Evolutionary conservation across 2,113 vertebrate genomes (phyloP), one percentile per base, ranked within the genome.

Genomic region (Silurus glanis): DNA sequence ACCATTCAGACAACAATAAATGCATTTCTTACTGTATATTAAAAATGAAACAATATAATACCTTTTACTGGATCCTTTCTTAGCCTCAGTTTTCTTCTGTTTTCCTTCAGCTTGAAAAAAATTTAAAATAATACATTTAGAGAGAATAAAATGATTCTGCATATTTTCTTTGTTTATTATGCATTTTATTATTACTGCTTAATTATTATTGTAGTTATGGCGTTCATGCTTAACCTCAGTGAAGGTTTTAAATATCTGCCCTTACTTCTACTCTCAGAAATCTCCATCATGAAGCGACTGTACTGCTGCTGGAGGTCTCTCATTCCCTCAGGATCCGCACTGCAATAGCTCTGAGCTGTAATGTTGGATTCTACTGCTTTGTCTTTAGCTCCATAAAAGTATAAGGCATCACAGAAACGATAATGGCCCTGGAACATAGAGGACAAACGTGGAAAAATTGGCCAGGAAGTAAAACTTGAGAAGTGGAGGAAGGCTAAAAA

Each of bases 331-430:
- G 83, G 28, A 89, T 91, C 90, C 0, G 89, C 21, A 53, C 16
- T 91, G 92, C 97, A 99, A 1, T 96, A 87, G 0, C 53, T 83
- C 87, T 93, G 96, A 69, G 96, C 98, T 51, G 80, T 92, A 1
- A 37, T 2, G 86, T 98, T 99, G 51, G 96, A 95, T 84, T 93
- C 88, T 10, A 98, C 66, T 9, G 98, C 98, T 90, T 91, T 92
- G 28, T 92, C 82, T 0, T 91, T 62, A 55, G 96, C 92, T 5
- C 96, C 97, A 88, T 98, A 72, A 71, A 82, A 89, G 37, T 94
- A 96, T 81, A 99, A 90, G 0, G 97, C 97, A 90, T 97, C 97
- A 90, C 97, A 98, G 91, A 94, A 98, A 53, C 96, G 96, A 83
- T 98, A 96, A 89, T 99, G 98, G 86, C 97, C 98, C 98, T 99